Base-by-base conservation (phyloP, 2,797 vertebrate genomes). In the Mormyrus hasselquistii region DNA sequence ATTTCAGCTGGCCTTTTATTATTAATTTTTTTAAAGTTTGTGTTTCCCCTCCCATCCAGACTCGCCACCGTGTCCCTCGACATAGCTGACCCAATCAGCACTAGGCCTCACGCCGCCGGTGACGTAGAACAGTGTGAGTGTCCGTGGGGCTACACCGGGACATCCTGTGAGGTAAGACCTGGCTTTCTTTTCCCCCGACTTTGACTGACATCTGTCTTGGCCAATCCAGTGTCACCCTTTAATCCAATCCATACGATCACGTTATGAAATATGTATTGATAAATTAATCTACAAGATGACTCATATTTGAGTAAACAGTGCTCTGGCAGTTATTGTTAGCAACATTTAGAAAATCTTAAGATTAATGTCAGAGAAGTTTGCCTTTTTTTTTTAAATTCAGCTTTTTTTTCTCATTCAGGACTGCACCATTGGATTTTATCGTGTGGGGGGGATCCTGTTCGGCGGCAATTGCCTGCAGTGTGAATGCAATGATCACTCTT, bases 381-480 rank as follows among this genome's bases (percentile, higher is more conserved):
- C 50, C 25, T 85, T 85, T 85, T 52, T 52, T 79, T 29, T 29
- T 22, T 0, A 1, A 53, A 25, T 85, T 50, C 19, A 5, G 29
- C 12, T 85, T 59, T 87, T 87, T 87, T n/a, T 50, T 69, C 34
- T 87, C 59, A 19, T 92, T 38, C 90, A 99, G 98, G 93, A 95
- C 0, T 99, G 98, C 90, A 92, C 96, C 41, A 92, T 97, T 22
- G 97, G 98, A 19, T 97, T 97, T 91, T 99, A 98, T 91, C 96
- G 98, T 1, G 96, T 99, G 47, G 97, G 95, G 0, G 98, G 97
- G 25, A 97, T 98, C 88, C 94, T 99, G 91, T 99, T 99, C 25
- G 98, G 98, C 76, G 98, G 98, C 7, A 98, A 98, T 91, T 99
- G 98, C 88, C 93, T 98, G 50, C 97, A 96, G 89, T 99, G 98